A percentile compares a stretch with the other conserved stretches of the same genome.
These are phyloP conservation scores for Chrysotoxum bicinctum DNA, from an alignment of 2,888 invertebrate species.

Conservation along the genomic window DNA sequence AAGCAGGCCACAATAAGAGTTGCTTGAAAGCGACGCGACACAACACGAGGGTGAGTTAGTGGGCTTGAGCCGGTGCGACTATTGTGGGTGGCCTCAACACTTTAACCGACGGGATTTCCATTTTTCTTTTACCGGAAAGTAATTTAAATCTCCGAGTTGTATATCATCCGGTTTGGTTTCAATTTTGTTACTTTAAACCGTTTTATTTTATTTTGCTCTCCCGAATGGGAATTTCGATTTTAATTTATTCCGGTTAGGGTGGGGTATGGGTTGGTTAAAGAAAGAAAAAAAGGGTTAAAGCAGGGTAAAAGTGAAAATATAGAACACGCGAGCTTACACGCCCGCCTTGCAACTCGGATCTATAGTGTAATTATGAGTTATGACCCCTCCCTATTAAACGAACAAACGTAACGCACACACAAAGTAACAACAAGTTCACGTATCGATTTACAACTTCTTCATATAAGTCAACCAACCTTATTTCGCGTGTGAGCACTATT, in stretches of 20 bases:
- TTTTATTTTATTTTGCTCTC: not conserved
- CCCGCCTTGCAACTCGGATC: constrained; percentile 20
- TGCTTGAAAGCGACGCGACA: constrained; percentile 20
- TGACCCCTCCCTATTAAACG: constrained; percentile 57
- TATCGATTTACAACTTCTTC: constrained; percentile 70
- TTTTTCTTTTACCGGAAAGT: constrained; percentile 65
- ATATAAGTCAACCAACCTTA: constrained; percentile 70
- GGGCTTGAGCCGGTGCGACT: not conserved
- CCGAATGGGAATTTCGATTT: constrained; percentile 63
- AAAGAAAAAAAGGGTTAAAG: constrained; percentile 7
- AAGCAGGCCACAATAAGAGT: constrained; percentile 3
- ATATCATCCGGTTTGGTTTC: constrained; percentile 65
- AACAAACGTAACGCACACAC: constrained; percentile 51
- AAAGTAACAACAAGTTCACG: constrained; percentile 70
- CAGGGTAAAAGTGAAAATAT: constrained; percentile 41
- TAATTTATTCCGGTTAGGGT: constrained; percentile 39
- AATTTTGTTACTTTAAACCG: constrained; percentile 37
- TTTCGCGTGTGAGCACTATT: constrained; percentile 66
- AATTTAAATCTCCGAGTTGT: constrained; percentile 68
- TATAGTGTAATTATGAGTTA: constrained; percentile 66
- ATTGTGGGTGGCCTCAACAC: constrained; percentile 45
- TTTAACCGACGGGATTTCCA: constrained; percentile 63
- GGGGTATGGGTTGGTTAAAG: not conserved
- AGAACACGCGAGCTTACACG: constrained; percentile 49
- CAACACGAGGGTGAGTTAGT: constrained; percentile 1